Evolutionary conservation across 2,797 vertebrate species (phyloP), one percentile per base, ranked within the genome.

Genomic region (Cyclura pinguis): DNA sequence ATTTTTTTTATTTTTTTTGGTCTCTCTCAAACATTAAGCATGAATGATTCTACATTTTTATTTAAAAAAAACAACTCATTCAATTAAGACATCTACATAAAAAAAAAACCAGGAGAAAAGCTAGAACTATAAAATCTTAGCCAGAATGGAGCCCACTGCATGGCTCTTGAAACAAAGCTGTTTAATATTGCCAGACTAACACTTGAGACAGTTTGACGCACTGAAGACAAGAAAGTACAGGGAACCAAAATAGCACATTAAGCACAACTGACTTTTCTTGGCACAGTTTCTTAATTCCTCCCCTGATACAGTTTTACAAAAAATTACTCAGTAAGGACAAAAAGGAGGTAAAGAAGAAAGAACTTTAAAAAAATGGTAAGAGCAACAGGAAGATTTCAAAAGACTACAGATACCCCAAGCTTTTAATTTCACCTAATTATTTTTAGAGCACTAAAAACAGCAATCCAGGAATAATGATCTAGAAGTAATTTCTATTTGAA

Each of bases 231-330:
- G 84, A 90, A 88, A 94, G 89, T 88, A 85, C 3, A 0, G 50
- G 74, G 82, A 94, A 96, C 94, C 93, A 95, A 96, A 96, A 96
- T 95, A 96, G 96, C 93, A 62, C 92, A 92, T 88, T 88, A 84
- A 95, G 93, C 93, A 90, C 92, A 96, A 95, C 89, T 78, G 52
- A 89, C 88, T 94, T 91, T 91, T 93, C 95, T 95, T 76, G 3
- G 89, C 89, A 92, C 93, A 96, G 94, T 95, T 96, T 96, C 93
- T 91, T 94, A 95, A 96, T 95, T 77, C 95, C 94, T 94, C 95
- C 94, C 95, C 92, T 94, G 95, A 95, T 96, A 95, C 87, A 90
- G 95, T 91, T 95, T 52, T 22, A 22, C 32, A 69, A 95, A 91
- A 96, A 93, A 92, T 93, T 5, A 90, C 62, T 88, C 91, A 92